These are phyloP conservation scores for Terrapene triunguis DNA, from an alignment of 2,113 vertebrate genomes.

Conservation along the genomic window DNA sequence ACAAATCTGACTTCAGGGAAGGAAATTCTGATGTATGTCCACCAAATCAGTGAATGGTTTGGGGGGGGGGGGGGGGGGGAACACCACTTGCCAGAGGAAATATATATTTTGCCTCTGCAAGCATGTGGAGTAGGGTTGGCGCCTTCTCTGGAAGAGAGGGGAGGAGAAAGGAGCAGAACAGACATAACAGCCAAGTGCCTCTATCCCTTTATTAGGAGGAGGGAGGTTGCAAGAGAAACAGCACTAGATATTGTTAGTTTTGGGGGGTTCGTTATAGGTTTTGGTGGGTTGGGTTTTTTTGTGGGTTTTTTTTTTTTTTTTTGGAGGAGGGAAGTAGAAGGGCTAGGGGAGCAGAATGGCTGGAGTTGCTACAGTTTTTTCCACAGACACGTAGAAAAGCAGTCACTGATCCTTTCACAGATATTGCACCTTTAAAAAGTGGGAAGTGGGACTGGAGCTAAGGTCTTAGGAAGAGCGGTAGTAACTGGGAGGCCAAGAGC, in stretches of 20 bases:
- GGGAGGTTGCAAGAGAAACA: not conserved
- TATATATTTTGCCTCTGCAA: not conserved
- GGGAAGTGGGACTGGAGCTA: not conserved
- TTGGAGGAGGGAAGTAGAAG: not conserved
- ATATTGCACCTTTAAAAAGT: not conserved
- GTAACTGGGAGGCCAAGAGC: not conserved
- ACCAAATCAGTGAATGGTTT: not conserved
- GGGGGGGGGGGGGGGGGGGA: accelerated
- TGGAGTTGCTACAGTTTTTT: not conserved
- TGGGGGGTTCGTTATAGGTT: not conserved
- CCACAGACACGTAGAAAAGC: not conserved
- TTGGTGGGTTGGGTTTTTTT: not conserved
- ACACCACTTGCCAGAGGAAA: not conserved
- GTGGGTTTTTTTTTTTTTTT: not conserved
- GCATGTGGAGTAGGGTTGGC: accelerated
- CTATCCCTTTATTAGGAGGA: not conserved
- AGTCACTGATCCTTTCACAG: not conserved
- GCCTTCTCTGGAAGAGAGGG: not conserved
- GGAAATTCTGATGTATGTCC: not conserved
- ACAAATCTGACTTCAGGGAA: not conserved
- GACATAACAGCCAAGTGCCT: not conserved
- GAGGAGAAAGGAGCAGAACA: not conserved
- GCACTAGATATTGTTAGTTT: not conserved
- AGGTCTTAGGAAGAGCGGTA: not conserved
- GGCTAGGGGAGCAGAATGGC: not conserved